A percentile compares a stretch with the other conserved stretches of the same genome.
These are phyloP conservation scores for Ibycter americanus DNA, from an alignment of 2,797 vertebrate species.

Conservation along the genomic window DNA sequence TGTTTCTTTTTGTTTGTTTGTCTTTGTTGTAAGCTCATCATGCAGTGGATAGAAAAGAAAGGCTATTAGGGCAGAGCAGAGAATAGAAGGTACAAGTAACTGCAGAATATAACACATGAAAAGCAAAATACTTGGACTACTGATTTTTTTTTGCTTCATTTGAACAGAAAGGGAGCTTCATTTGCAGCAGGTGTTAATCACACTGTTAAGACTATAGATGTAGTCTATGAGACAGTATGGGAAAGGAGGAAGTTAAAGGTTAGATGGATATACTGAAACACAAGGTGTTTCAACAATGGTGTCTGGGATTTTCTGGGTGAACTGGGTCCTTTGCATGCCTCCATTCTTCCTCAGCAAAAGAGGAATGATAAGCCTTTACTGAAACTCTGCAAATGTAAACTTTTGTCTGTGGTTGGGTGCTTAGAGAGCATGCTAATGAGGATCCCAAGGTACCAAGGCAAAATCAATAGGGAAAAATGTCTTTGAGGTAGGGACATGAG, in stretches of 20 bases:
- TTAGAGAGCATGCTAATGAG: not conserved
- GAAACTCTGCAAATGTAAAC: not conserved
- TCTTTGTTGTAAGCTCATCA: not conserved
- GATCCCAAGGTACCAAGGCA: not conserved
- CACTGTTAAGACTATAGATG: not conserved
- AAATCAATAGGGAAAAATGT: not conserved
- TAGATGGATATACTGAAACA: not conserved
- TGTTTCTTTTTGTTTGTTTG: not conserved
- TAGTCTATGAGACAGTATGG: not conserved
- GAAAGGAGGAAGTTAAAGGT: not conserved
- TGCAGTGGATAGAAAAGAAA: not conserved
- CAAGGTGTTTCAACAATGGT: not conserved
- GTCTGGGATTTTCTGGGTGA: not conserved
- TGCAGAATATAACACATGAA: not conserved
- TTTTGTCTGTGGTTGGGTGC: not conserved
- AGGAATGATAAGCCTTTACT: not conserved
- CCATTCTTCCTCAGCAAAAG: not conserved
- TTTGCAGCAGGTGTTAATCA: not conserved
- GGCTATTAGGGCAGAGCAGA: not conserved
- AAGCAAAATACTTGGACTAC: not conserved
- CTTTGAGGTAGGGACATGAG: not conserved
- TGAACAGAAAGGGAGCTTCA: not conserved
- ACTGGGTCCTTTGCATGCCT: fast-evolving
- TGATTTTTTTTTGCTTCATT: not conserved
- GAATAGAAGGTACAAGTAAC: not conserved